Evolutionary conservation across 2,797 vertebrate species (phyloP).

Genomic region (Scleropages formosus): DNA sequence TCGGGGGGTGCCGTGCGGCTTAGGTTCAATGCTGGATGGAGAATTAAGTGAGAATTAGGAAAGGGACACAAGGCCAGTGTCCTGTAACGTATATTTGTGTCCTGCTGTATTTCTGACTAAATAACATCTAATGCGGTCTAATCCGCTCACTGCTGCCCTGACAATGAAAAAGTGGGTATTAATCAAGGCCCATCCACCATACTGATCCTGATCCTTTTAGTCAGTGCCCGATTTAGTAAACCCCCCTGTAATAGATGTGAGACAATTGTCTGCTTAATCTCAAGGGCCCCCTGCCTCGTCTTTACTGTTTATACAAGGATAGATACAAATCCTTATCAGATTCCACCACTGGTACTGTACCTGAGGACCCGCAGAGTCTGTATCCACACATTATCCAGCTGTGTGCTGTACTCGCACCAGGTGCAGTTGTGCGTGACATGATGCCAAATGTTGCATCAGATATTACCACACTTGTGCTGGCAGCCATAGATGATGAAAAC

Average conservation of each 20-base stretch:
- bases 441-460: no score
- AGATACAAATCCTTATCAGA: neutral
- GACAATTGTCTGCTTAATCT: neutral
- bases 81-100: constrained; percentile 8
- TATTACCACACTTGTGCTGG: no score
- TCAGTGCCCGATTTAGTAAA: no score
- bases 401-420: no score
- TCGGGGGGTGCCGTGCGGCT: constrained; percentile 27
- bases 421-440: no score
- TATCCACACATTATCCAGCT: no score
- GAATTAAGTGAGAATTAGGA: constrained; percentile 28
- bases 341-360: no score
- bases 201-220: no score
- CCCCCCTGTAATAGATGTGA: neutral
- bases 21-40: constrained; percentile 14
- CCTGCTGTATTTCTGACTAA: constrained; percentile 17
- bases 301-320: neutral
- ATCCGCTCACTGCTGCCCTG: constrained; percentile 7
- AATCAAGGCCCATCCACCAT: neutral
- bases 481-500: no score
- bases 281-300: neutral
- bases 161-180: neutral
- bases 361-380: no score
- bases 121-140: neutral
- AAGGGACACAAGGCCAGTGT: constrained; percentile 27